Percentiles rank a stretch among this genome's conserved stretches.
These are phyloP conservation scores for Nyctibius bracteatus DNA, from an alignment of 2,113 vertebrate species.

Conservation along the genomic window DNA sequence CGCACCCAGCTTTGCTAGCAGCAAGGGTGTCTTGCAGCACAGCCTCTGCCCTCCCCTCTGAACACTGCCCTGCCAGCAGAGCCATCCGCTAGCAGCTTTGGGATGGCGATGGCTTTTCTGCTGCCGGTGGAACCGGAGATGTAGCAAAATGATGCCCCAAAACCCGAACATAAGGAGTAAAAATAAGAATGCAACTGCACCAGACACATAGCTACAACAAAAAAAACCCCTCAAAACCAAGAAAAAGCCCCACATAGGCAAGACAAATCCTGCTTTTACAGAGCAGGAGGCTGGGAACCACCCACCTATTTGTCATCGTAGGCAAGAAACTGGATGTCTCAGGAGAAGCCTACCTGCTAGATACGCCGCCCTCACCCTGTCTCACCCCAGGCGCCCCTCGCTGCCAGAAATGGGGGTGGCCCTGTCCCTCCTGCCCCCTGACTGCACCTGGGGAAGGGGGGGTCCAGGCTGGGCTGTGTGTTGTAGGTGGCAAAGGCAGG, in stretches of 20 bases:
- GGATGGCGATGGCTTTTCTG: not conserved
- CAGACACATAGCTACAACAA: not conserved
- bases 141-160: not conserved
- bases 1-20: not conserved
- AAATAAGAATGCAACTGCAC: not conserved
- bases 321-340: not conserved
- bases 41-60: not conserved
- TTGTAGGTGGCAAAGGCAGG: not conserved
- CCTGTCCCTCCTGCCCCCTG: not conserved
- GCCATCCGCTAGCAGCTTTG: not conserved
- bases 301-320: conserved; percentile 21
- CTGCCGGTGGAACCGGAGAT: not conserved
- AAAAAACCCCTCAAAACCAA: not conserved
- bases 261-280: not conserved
- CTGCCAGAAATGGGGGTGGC: not conserved
- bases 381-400: not conserved
- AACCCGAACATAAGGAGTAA: not conserved
- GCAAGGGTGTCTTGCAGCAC: not conserved
- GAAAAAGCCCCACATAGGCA: not conserved
- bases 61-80: not conserved
- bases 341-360: not conserved
- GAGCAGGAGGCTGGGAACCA: conserved; percentile 11
- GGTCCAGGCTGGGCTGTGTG: not conserved
- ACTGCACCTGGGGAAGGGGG: rapidly evolving
- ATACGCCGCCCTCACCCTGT: rapidly evolving